Conservation (phyloP, 2,888 invertebrate species). For the Nebria brevicollis region DNA sequence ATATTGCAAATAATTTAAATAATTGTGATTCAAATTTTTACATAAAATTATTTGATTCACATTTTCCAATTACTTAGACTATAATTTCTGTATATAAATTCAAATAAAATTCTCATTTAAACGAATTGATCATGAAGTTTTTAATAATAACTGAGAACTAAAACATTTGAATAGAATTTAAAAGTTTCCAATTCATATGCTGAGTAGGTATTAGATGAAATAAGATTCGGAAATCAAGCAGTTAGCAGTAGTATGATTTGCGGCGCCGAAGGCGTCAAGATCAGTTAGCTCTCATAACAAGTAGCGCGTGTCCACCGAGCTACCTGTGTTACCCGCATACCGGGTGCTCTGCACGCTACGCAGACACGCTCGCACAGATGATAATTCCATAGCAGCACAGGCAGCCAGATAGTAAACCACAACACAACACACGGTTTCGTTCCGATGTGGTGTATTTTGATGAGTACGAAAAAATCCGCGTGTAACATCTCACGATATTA, state of each 20-base stretch:
- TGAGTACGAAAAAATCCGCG: background rate
- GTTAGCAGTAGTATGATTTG: conserved; percentile 1
- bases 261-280: background rate
- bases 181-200: background rate
- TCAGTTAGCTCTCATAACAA: conserved; percentile 7
- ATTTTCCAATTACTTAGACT: background rate
- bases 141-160: too few relatives aligned
- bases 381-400: conserved; percentile 8
- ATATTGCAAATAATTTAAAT: too few relatives aligned
- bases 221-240: background rate
- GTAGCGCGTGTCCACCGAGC: conserved; percentile 15
- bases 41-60: background rate
- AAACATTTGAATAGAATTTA: too few relatives aligned
- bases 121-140: background rate
- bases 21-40: too few relatives aligned
- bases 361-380: background rate
- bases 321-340: conserved; percentile 4
- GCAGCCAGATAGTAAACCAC: conserved; percentile 5
- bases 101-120: background rate
- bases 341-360: background rate
- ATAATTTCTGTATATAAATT: background rate
- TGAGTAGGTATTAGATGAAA: background rate
- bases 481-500: background rate
- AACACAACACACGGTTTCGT: conserved; percentile 6
- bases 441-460: conserved; percentile 2